phyloP scores from a whole-genome alignment of 2,888 invertebrate species.

The Watsonalla cultraria region DNA sequence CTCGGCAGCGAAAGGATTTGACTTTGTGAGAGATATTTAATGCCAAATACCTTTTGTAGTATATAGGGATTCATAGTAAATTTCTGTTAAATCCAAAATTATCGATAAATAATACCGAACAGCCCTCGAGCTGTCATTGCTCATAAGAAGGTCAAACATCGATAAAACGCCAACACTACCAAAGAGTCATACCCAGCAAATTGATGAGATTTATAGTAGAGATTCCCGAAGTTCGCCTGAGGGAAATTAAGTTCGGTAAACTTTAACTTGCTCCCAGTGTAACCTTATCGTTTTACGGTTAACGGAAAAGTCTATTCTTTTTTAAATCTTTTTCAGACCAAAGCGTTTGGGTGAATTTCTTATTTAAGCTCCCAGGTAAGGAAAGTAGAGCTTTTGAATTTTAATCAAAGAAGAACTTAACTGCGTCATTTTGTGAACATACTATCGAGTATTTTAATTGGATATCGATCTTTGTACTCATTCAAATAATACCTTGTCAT shows the following conservation, averaged over 20 bases:
- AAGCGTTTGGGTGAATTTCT: neutral
- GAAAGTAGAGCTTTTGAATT: neutral
- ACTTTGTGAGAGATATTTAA: too few species aligned
- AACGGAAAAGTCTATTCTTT: slow-evolving; percentile 18
- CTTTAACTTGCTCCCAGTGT: slow-evolving; percentile 50
- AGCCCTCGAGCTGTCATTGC: neutral
- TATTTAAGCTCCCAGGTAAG: neutral
- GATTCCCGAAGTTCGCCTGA: slow-evolving; percentile 64
- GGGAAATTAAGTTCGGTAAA: slow-evolving; percentile 67
- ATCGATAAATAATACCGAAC: neutral
- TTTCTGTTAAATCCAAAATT: too few species aligned
- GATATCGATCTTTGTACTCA: too few species aligned
- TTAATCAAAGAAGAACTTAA: neutral
- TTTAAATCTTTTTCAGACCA: slow-evolving; percentile 9
- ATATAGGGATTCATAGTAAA: too few species aligned
- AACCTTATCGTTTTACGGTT: slow-evolving; percentile 47
- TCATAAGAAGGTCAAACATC: neutral
- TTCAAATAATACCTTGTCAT: too few species aligned
- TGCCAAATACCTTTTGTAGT: too few species aligned
- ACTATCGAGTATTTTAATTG: neutral
- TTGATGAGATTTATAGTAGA: slow-evolving; percentile 68
- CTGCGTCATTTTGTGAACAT: neutral
- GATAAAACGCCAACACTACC: slow-evolving; percentile 1
- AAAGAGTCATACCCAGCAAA: slow-evolving; percentile 53
- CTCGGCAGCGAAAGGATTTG: too few species aligned